Conservation (phyloP, 2,888 invertebrate genomes). For the Caenorhabditis plicata region DNA sequence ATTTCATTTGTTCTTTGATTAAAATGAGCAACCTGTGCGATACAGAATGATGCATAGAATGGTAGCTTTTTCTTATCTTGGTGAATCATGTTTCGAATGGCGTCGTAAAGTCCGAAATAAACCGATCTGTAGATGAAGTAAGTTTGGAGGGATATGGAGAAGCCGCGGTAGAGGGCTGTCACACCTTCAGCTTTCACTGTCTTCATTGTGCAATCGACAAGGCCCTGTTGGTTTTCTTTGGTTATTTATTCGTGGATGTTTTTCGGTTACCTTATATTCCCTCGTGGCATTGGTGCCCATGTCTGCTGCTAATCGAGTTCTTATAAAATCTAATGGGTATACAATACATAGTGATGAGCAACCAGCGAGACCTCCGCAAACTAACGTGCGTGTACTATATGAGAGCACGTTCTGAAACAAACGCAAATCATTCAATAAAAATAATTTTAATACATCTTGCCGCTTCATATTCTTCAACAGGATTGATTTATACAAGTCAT, state of each 20-base stretch:
- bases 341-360: conserved; percentile 50
- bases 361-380: conserved; percentile 49
- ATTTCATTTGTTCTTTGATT: neutral
- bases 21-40: conserved; percentile 44
- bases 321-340: conserved; percentile 49
- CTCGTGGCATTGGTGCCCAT: conserved; percentile 37
- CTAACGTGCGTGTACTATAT: conserved; percentile 39
- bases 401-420: conserved; percentile 34
- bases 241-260: neutral
- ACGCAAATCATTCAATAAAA: neutral
- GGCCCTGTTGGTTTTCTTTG: conserved; percentile 25
- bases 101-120: conserved; percentile 93
- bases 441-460: conserved; percentile 21
- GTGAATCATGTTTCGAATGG: conserved; percentile 78
- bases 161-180: conserved; percentile 84
- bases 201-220: conserved; percentile 69
- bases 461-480: conserved; percentile 37
- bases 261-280: conserved; percentile 39
- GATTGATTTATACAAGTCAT: conserved; percentile 47
- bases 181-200: conserved; percentile 80
- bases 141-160: conserved; percentile 80
- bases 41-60: conserved; percentile 86
- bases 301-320: conserved; percentile 48
- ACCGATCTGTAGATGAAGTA: conserved; percentile 84
- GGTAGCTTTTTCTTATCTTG: conserved; percentile 78